Base-by-base conservation (phyloP, 2,113 vertebrate genomes). In the Pungitius pungitius region DNA sequence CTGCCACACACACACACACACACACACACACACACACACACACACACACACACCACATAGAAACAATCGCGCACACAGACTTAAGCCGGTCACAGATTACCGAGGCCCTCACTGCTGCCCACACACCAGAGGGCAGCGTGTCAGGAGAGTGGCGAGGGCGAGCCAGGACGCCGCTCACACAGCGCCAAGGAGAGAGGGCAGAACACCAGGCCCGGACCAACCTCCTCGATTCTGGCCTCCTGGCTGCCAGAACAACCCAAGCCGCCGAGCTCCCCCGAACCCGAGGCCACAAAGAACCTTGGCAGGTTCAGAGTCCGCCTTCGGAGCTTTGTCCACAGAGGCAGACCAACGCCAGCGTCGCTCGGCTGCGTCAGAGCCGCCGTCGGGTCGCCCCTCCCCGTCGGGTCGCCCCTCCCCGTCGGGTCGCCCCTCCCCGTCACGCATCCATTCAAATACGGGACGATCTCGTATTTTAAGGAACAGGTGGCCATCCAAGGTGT, bases 51-150 rank as follows among this genome's bases (percentile, higher is more conserved):
- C 67, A 58, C 67, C 20, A 56, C 51, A 58, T 4, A 15, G 40
- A 27, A 17, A 74, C 40, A 47, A 74, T 64, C 43, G 24, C 17
- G 4, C 65, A 62, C 81, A 58, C 40, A 68, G 49, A 66, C 47
- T 37, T 33, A 18, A 63, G 69, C 58, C 69, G 58, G 65, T 57
- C 74, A 40, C 74, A 33, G 64, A 69, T 75, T 58, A 61, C 49
- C 73, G 52, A 73, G 49, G 39, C 77, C 39, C 69, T 63, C 66
- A 66, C 65, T 60, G 77, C 75, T 45, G 78, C 83, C 77, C 87
- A 85, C 87, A 89, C 80, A 85, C 88, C 84, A 90, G 82, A 85
- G 90, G 84, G 85, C 89, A 88, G 75, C 87, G 69, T 92, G 90
- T 91, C 88, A 86, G 85, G 78, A 82, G 84, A 73, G 77, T 6